Conservation (phyloP, 2,113 vertebrate genomes). For the Amphiprion percula region DNA sequence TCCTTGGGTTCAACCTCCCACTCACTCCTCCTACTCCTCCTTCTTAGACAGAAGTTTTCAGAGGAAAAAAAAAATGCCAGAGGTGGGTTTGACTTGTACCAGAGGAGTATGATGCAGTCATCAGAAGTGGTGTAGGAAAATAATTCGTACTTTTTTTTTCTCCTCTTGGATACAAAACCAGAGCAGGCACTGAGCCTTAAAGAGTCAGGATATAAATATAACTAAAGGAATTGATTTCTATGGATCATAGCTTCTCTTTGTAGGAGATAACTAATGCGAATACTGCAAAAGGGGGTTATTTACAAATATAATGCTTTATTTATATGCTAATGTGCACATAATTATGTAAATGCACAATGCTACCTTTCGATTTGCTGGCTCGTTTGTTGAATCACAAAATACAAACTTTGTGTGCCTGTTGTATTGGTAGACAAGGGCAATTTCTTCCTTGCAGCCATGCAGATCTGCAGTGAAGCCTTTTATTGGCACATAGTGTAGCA, state of each 20-base stretch:
- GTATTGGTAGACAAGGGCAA: slow-evolving; percentile 45
- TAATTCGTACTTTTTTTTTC: slow-evolving; percentile 20
- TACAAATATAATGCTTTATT: slow-evolving; percentile 80
- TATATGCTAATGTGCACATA: slow-evolving; percentile 80
- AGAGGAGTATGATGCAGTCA: slow-evolving; percentile 51
- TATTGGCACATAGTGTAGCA: slow-evolving; percentile 33
- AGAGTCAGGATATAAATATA: slow-evolving; percentile 71
- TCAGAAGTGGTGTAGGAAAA: slow-evolving; percentile 53
- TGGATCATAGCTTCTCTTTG: slow-evolving; percentile 74
- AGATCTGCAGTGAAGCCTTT: slow-evolving; percentile 36
- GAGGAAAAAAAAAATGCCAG: slow-evolving; percentile 7
- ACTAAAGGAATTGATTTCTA: slow-evolving; percentile 80
- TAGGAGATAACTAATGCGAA: slow-evolving; percentile 69
- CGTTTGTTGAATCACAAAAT: slow-evolving; percentile 68
- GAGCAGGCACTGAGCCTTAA: slow-evolving; percentile 55
- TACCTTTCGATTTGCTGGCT: slow-evolving; percentile 67
- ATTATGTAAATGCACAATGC: slow-evolving; percentile 79
- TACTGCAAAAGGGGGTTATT: slow-evolving; percentile 50
- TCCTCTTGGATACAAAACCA: slow-evolving; percentile 46
- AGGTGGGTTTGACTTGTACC: slow-evolving; percentile 37
- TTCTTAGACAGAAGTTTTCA: slow-evolving; percentile 40
- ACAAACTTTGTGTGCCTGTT: slow-evolving; percentile 58
- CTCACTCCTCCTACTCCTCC: slow-evolving; percentile 18
- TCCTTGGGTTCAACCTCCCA: slow-evolving; percentile 41
- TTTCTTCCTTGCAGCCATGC: slow-evolving; percentile 30